Conservation (phyloP, 2,113 vertebrate species). For the Indri indri region DNA sequence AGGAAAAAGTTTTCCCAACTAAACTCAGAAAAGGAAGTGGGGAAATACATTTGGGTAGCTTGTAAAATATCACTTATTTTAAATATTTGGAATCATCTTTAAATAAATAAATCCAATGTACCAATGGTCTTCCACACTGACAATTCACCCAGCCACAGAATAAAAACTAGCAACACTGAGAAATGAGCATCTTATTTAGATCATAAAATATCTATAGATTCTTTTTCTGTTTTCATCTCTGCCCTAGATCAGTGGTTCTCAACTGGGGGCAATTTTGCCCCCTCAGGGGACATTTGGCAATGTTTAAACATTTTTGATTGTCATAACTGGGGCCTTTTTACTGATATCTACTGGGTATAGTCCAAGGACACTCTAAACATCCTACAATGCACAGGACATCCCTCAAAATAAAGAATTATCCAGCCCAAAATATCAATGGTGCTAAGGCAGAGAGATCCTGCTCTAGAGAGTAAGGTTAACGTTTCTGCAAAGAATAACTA, state of each 20-base stretch:
- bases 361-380: background rate
- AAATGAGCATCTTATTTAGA: background rate
- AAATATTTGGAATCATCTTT: constrained; percentile 6
- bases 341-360: background rate
- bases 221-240: background rate
- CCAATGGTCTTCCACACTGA: background rate
- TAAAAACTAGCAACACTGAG: background rate
- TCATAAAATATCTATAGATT: background rate
- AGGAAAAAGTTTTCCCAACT: background rate
- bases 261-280: background rate
- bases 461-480: background rate
- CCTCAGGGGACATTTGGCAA: background rate
- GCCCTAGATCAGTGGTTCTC: background rate
- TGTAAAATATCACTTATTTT: constrained; percentile 1
- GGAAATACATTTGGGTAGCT: background rate
- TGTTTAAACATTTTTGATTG: background rate
- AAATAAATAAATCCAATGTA: constrained; percentile 6
- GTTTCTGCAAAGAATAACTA: constrained; percentile 27
- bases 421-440: background rate
- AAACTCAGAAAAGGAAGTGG: background rate
- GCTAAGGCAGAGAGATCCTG: background rate
- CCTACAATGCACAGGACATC: background rate
- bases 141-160: background rate
- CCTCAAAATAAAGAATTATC: background rate
- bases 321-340: background rate